Evolutionary conservation across 1,140 invertebrate species (phyloP).

Genomic region (Tetramorium simillimum): DNA sequence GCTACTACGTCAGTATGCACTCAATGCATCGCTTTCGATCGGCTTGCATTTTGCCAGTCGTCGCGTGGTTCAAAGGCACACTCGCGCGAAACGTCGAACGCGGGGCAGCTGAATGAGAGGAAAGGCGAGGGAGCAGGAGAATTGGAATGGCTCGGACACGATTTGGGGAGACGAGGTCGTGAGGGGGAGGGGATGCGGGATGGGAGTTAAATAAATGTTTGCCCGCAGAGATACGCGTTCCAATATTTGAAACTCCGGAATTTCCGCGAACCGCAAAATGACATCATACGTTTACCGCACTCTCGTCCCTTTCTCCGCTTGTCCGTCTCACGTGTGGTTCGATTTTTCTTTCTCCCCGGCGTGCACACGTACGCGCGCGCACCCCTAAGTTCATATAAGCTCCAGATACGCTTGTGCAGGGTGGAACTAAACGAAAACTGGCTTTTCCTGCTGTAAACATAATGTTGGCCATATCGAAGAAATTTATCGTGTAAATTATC

Average conservation of each 20-base stretch:
- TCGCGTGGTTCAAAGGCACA: constrained; percentile 34
- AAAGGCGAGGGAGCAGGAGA: constrained; percentile 9
- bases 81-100: constrained; percentile 50
- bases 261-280: constrained; percentile 71
- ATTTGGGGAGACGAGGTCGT: constrained; percentile 20
- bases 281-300: constrained; percentile 63
- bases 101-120: not conserved
- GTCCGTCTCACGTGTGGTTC: constrained; percentile 9
- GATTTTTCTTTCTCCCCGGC: constrained; percentile 42
- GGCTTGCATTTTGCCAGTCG: constrained; percentile 42
- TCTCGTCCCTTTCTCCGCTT: constrained; percentile 29
- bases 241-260: constrained; percentile 71
- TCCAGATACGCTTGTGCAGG: not conserved
- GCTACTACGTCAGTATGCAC: constrained; percentile 16
- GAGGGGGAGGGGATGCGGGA: not conserved
- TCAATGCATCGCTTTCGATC: constrained; percentile 37
- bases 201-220: constrained; percentile 71
- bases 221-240: constrained; percentile 56
- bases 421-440: constrained; percentile 36
- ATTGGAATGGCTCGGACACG: constrained; percentile 45
- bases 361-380: constrained; percentile 4
- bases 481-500: constrained; percentile 57
- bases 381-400: not conserved
- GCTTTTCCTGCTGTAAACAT: constrained; percentile 53
- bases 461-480: constrained; percentile 60